Conservation (phyloP, 64 coral and sea anemone species). For the Montipora sp. region DNA sequence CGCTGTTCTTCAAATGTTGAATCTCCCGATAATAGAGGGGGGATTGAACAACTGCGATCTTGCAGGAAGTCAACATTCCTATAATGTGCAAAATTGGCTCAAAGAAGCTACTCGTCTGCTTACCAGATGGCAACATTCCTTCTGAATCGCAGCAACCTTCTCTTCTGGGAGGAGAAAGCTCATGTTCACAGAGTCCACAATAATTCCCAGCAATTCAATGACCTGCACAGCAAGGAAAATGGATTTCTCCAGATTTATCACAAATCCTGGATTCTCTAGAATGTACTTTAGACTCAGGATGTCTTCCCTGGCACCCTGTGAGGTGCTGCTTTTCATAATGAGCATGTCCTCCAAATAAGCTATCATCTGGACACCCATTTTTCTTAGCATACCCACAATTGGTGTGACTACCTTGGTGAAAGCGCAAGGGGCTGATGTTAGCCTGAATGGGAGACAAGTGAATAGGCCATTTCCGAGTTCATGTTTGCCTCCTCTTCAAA, state of each 20-base stretch:
- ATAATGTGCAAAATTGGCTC: conserved; percentile 36
- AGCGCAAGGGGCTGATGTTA: not conserved
- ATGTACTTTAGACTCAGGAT: not conserved
- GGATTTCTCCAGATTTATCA: conserved; percentile 34
- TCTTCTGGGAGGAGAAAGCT: conserved; percentile 5
- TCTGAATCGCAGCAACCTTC: not conserved
- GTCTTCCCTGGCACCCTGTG: not conserved
- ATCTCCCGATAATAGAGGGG: conserved; percentile 8
- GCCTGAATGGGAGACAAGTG: conserved; percentile 48
- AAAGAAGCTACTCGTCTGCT: not conserved
- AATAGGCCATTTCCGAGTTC: not conserved
- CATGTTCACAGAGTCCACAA: conserved; percentile 17
- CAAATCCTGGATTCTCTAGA: not conserved
- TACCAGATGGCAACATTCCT: not conserved
- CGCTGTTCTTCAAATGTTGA: not conserved
- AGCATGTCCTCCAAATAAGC: conserved; percentile 30
- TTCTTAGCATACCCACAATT: not conserved
- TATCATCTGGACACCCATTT: conserved; percentile 14
- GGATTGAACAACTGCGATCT: conserved; percentile 15
- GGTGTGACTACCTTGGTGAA: conserved; percentile 58
- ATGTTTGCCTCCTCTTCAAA: too few species aligned
- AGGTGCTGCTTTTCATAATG: conserved; percentile 1
- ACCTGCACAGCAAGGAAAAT: not conserved
- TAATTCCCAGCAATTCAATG: conserved; percentile 30
- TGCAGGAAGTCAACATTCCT: conserved; percentile 17